These are phyloP conservation scores for Brachycybe producta DNA, from an alignment of 2,888 invertebrate genomes.

Conservation along the genomic window DNA sequence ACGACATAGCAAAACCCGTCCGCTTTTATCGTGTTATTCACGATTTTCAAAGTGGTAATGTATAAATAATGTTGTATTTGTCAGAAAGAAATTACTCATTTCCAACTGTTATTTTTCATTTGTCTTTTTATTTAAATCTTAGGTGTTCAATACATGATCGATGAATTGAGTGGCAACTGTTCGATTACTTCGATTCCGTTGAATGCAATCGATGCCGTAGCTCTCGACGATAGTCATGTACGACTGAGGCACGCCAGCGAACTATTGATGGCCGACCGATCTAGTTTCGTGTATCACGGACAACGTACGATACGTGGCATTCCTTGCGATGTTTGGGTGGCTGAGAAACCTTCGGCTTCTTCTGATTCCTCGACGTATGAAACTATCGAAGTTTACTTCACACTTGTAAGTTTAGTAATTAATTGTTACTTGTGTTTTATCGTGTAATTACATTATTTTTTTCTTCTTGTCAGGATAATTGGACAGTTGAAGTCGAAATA, in stretches of 20 bases:
- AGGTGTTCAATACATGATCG: constrained; percentile 27
- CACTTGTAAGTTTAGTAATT: constrained; percentile 6
- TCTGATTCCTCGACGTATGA: background rate
- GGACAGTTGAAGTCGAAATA: constrained; percentile 27
- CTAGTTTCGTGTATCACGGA: constrained; percentile 24
- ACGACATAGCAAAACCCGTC: constrained; percentile 15
- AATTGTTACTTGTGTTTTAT: background rate
- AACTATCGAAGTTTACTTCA: constrained; percentile 17
- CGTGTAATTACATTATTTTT: constrained; percentile 8
- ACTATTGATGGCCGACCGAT: constrained; percentile 20
- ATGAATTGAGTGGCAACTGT: constrained; percentile 25
- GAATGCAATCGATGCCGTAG: constrained; percentile 24
- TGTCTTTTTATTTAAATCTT: background rate
- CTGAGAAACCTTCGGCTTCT: constrained; percentile 16
- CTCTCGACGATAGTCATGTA: constrained; percentile 23
- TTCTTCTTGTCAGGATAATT: constrained; percentile 25
- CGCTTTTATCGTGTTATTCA: constrained; percentile 25
- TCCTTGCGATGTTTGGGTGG: constrained; percentile 27
- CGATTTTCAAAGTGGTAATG: constrained; percentile 25
- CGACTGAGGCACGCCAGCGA: constrained; percentile 26
- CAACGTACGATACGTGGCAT: constrained; percentile 26
- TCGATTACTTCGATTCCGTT: constrained; percentile 25
- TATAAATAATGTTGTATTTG: background rate
- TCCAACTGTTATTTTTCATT: background rate
- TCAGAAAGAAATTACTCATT: background rate